Percentiles rank a stretch among this genome's conserved stretches.
Conservation (phyloP, 2,113 vertebrate species). For the Motacilla tschutschensis region DNA sequence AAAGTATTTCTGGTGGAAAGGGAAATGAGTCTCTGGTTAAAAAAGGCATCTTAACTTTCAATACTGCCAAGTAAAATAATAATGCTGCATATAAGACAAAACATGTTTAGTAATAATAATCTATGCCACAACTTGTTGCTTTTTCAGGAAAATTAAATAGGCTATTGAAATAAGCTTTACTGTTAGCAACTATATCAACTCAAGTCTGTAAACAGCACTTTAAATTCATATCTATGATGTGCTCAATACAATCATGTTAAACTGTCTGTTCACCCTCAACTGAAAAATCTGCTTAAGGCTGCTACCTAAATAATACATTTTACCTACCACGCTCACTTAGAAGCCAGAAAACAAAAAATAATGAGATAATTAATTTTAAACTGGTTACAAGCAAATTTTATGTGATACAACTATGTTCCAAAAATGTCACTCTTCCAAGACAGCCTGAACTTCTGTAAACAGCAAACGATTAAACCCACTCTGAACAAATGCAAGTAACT, state of each 20-base stretch:
- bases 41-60: background rate
- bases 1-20: background rate
- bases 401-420: background rate
- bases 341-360: background rate
- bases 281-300: background rate
- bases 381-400: background rate
- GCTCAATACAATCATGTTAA: background rate
- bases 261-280: background rate
- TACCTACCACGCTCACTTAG: background rate
- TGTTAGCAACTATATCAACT: background rate
- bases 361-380: background rate
- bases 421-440: background rate
- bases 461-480: background rate
- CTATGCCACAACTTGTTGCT: background rate
- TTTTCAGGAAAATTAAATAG: background rate
- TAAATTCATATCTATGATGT: background rate
- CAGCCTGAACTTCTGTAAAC: background rate
- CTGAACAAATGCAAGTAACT: background rate
- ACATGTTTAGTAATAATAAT: background rate
- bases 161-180: background rate
- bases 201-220: background rate
- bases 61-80: background rate
- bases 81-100: background rate
- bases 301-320: background rate
- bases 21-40: background rate